Percentiles rank a stretch among this genome's conserved stretches.
These are phyloP conservation scores for Leptonema lineaticorne DNA, from an alignment of 1,140 invertebrate species.

Conservation along the genomic window DNA sequence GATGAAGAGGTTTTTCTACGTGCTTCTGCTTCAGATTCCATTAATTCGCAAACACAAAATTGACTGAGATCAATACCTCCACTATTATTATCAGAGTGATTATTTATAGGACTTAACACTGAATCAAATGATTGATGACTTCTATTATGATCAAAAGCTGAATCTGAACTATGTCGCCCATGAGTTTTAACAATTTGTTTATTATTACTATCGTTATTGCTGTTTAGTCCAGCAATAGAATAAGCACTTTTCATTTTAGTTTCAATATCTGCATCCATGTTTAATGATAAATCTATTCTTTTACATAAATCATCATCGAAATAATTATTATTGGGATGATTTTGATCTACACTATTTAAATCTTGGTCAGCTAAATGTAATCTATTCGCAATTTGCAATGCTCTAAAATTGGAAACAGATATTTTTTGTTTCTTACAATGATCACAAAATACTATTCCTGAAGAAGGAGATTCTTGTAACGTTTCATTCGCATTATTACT, in stretches of 20 bases:
- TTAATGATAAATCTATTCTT: constrained; percentile 52
- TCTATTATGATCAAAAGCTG: constrained; percentile 38
- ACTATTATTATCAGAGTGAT: constrained; percentile 10
- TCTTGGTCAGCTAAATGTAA: constrained; percentile 47
- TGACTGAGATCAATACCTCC: constrained; percentile 54
- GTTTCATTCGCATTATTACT: constrained; percentile 19
- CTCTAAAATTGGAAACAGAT: constrained; percentile 53
- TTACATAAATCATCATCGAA: constrained; percentile 53
- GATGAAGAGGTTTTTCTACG: constrained; percentile 58
- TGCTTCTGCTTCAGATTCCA: constrained; percentile 25
- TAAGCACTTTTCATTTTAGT: constrained; percentile 44
- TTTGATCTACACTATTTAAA: background rate
- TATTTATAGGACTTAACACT: background rate
- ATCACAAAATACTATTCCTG: constrained; percentile 54
- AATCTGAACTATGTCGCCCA: constrained; percentile 51
- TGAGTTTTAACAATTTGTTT: constrained; percentile 44
- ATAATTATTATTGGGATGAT: constrained; percentile 16
- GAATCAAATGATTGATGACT: constrained; percentile 12
- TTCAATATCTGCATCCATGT: constrained; percentile 48
- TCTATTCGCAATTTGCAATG: constrained; percentile 53
- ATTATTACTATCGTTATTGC: constrained; percentile 14
- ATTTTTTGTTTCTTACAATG: constrained; percentile 56
- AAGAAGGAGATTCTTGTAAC: constrained; percentile 27
- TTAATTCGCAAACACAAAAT: constrained; percentile 54
- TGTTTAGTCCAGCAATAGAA: constrained; percentile 31